Base-by-base conservation (phyloP, 2,888 invertebrate genomes). In the Glyphotaelius pellucidus region DNA sequence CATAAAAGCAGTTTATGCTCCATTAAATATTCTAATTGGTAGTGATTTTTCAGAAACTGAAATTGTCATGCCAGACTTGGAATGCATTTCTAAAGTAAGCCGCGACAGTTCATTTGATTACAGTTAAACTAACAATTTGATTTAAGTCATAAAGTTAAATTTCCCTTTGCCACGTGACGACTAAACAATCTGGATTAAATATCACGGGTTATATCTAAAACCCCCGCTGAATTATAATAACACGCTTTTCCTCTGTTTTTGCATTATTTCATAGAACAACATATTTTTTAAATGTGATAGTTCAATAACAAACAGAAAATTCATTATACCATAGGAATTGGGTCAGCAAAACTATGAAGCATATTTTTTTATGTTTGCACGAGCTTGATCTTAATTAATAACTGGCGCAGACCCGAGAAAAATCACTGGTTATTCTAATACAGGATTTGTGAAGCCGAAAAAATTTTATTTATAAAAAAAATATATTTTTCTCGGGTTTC, bases 101-200 rank as follows among this genome's bases (percentile, higher is more conserved):
- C 67, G 83, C 35, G 83, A 35, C 83, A 38, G 38, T 83, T 83
- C 35, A 83, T 35, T 83, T 83, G 25, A 35, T 83, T 83, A 83
- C 15, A 83, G 83, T 38, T 19, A n/a, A 83, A 83, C 83, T 35
- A 42, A 30, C n/a, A 47, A n/a, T 42, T 85, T 47, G 11, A 86
- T 86, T 86, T 47, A 86, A 86, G 42, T 86, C 42, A n/a, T n/a
- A 38, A 42, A 47, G 86, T 42, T 86, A n/a, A 86, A 86, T 86
- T 86, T 86, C 86, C 9, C 47, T n/a, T 86, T 47, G 15, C 86
- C 30, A 42, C 38, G 86, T n/a, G 42, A 86, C 47, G 30, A 35
- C 67, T n/a, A 25, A 67, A 25, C 25, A 67, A 67, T 67, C 9
- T 25, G 25, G 9, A n/a, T 19, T 67, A 67, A 67, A 67, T 67